Conservation (phyloP, 2,797 vertebrate species). For the Lemur catta region DNA sequence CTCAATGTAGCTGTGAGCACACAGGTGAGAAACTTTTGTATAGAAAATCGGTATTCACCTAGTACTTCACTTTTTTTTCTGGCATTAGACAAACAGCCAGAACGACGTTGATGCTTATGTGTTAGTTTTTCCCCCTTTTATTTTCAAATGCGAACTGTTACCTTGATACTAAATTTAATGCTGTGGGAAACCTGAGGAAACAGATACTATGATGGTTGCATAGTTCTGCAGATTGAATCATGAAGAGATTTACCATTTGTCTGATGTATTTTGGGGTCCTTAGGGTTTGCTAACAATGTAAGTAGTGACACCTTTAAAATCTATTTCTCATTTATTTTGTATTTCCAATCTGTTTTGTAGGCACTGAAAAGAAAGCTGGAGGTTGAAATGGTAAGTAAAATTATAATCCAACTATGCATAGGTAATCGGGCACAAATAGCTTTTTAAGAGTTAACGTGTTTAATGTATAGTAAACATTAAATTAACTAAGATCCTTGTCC, state of each 20-base stretch:
- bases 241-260: constrained; percentile 75
- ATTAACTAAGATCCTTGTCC: not conserved
- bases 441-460: not conserved
- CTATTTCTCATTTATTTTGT: not conserved
- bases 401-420: not conserved
- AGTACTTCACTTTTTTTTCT: not conserved
- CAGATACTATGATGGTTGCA: constrained; percentile 83
- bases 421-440: not conserved
- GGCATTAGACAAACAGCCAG: no score
- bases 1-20: not conserved
- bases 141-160: not conserved
- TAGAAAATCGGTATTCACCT: not conserved
- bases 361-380: not conserved
- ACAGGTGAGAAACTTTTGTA: constrained; percentile 29
- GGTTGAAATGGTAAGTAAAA: constrained; percentile 36
- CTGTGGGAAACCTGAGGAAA: not conserved
- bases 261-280: constrained; percentile 79
- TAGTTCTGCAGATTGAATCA: constrained; percentile 82
- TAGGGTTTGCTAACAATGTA: not conserved
- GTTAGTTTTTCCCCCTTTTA: not conserved
- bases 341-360: not conserved
- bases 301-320: not conserved
- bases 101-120: not conserved
- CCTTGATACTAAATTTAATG: not conserved
- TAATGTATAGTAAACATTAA: not conserved